Evolutionary conservation across 2,113 vertebrate species (phyloP), one percentile per base, ranked within the genome.

Genomic region (Aspidoscelis tigris): DNA sequence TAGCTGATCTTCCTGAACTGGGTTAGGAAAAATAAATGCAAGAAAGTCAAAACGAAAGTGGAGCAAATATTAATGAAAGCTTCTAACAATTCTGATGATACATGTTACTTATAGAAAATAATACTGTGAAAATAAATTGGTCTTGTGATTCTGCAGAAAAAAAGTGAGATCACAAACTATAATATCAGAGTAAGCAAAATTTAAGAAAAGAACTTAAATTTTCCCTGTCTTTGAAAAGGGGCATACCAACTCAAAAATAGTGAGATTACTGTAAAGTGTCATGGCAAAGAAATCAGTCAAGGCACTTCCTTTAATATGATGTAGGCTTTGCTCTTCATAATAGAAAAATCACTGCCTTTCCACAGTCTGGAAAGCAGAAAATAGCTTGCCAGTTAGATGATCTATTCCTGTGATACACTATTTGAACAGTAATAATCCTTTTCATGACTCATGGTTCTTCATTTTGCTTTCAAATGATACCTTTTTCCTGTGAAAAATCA

Each of bases 391-490:
- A 87, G 24, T 7, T 90, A 92, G 80, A 87, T 82, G 66, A 92
- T 86, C 69, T 43, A 72, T 87, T 85, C 39, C 26, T 88, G 75
- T 44, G 6, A 86, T 70, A 33, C 76, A 81, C 9, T 86, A 53
- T 93, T 90, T 86, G 68, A 94, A 92, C 53, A 88, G 80, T 88
- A 92, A 93, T 93, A 91, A 86, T 84, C 72, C 22, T 84, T 91
- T 90, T 92, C 73, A 64, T 80, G 83, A 89, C 73, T 86, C 74
- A 80, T 75, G 21, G 44, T 86, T 88, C 16, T 69, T 91, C 33
- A 84, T 92, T 93, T 95, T 92, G n/a, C 61, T 87, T 77, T 90
- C 47, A 95, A 94, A 92, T 87, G 0, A 84, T 89, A 86, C 4
- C 21, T 72, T 90, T 55, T 92, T 86, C 22, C 78, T 90, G 1